Evolutionary conservation across 2,888 invertebrate species (phyloP), one percentile per base, ranked within the genome.

Genomic region (Danaus chrysippus): DNA sequence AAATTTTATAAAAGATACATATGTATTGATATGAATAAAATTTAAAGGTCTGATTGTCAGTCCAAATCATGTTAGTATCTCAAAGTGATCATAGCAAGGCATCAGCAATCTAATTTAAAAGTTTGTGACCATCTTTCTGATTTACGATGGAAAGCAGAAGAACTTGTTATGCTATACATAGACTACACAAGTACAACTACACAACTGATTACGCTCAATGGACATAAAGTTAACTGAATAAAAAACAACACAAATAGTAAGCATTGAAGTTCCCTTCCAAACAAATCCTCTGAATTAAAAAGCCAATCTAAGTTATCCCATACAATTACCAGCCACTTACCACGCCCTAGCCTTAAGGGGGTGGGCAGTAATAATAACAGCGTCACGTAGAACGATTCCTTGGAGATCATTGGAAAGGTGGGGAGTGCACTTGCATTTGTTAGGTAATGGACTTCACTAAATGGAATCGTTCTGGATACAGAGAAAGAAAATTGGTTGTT

Each of bases 271-370:
- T 59, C 65, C 65, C 62, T 56, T 49, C 60, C 43, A 58, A 54
- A 67, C 56, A 67, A 78, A 74, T 75, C 76, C 70, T 59, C 69
- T 66, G 81, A 84, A 87, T 89, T 88, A 87, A 87, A 87, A 86
- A 87, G 79, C 84, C 86, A 88, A 90, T 90, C 89, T 87, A 89
- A 89, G 86, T 89, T 89, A 86, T 86, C 86, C 84, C 84, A 84
- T 87, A 84, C 85, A 87, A 90, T 89, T 88, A 89, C 86, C 77
- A 76, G 79, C 78, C 84, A 87, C 85, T 87, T 85, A 83, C 82
- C 82, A 82, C 87, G 73, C 86, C 87, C 85, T 76, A 61, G 67
- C 68, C 71, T 73, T 85, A 79, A 77, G 75, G 74, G 79, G 75
- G 73, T 68, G 73, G 72, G 62, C 67, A 71, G 77, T 84, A 83